Base-by-base conservation (phyloP, 2,797 vertebrate genomes). In the Glossophaga mutica region DNA sequence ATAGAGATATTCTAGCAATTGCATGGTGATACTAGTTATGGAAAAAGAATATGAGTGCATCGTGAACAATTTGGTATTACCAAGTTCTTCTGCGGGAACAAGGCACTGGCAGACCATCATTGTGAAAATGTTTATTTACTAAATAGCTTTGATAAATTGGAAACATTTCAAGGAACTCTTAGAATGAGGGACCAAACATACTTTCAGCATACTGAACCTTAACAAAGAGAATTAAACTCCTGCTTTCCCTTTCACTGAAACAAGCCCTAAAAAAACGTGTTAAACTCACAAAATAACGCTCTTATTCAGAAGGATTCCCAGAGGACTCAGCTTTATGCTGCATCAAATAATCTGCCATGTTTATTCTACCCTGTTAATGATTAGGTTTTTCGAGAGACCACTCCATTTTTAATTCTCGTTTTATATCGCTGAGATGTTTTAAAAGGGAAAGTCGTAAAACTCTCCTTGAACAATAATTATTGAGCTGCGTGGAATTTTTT, bases 141-240 rank as follows among this genome's bases (percentile, higher is more conserved):
- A 94, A 94, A 76, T 55, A 96, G 73, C 15, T 48, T 57, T 86
- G 65, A 92, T 50, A 88, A 94, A 92, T 42, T 94, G 82, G 34
- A 88, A 92, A 77, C 39, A 91, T 92, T 86, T 90, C 81, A 94
- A 90, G 81, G 73, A 88, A 94, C 26, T 91, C 94, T 87, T n/a
- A 83, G 22, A 90, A 87, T 42, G n/a, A 88, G 86, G n/a, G 29
- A 93, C 68, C 29, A 92, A 79, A 83, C 32, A 83, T 55, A 76
- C 32, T 90, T 84, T 90, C 78, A 73, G 77, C 29, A 96, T 62
- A 90, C 32, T 76, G 48, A 91, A 88, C 88, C 44, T 21, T 83
- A 57, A 91, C 62, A 29, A 57, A 74, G 15, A 84, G 39, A 92
- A 44, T 79, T 84, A 93, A 94, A 91, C 10, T 52, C 32, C 26